Evolutionary conservation across 2,888 invertebrate species (phyloP).

Genomic region (Linhomoeus sp.): DNA sequence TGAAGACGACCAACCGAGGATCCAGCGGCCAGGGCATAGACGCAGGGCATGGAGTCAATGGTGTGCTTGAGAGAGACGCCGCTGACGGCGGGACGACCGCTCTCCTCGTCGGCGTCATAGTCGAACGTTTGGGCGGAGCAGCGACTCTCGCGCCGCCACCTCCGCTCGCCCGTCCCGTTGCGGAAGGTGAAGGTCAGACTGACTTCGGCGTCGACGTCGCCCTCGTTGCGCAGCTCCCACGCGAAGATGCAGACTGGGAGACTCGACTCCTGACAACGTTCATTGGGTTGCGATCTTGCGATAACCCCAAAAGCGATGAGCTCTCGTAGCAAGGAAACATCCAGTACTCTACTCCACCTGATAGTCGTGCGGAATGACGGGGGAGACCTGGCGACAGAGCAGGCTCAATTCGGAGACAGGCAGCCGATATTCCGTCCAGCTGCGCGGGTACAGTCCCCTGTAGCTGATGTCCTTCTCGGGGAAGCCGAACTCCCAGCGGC

Average conservation of each 20-base stretch:
- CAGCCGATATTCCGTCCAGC: conserved; percentile 74
- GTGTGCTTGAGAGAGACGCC: conserved; percentile 34
- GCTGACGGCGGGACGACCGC: conserved; percentile 1
- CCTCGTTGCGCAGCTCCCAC: conserved; percentile 56
- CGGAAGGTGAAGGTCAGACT: conserved; percentile 75
- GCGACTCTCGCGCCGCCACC: conserved; percentile 12
- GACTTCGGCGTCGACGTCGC: conserved; percentile 47
- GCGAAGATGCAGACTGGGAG: conserved; percentile 69
- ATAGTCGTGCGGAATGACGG: conserved; percentile 78
- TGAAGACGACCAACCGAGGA: conserved; percentile 50
- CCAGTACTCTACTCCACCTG: conserved; percentile 46
- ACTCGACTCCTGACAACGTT: conserved; percentile 51
- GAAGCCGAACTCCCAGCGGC: conserved; percentile 16
- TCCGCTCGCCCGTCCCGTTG: conserved; percentile 49
- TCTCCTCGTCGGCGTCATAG: neutral
- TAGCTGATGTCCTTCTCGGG: conserved; percentile 18
- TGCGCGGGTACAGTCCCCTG: conserved; percentile 62
- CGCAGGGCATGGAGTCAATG: conserved; percentile 33
- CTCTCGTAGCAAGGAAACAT: no score
- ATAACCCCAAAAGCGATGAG: no score
- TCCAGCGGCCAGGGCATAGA: conserved; percentile 29
- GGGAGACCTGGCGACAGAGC: conserved; percentile 68
- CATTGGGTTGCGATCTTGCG: no score
- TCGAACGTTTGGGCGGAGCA: conserved; percentile 4
- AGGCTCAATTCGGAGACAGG: conserved; percentile 56